These are phyloP conservation scores for Melieria crassipennis DNA, from an alignment of 2,888 invertebrate genomes.

Conservation along the genomic window DNA sequence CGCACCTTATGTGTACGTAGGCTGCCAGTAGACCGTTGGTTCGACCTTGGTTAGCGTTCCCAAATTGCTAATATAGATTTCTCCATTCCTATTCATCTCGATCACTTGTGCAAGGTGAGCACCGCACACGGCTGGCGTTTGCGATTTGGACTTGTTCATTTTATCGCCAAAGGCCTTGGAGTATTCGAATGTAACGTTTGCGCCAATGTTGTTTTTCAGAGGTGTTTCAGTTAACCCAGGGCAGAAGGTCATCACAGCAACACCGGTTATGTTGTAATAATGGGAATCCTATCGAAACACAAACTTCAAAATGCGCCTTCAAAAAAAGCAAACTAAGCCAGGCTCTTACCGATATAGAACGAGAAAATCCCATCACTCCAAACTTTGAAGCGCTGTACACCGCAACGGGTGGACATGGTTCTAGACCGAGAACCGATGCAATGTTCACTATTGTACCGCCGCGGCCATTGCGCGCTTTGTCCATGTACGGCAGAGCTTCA, in stretches of 20 bases:
- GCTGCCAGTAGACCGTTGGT: slow-evolving; percentile 45
- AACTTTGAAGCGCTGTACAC: slow-evolving; percentile 57
- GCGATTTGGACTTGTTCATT: slow-evolving; percentile 39
- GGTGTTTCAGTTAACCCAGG: slow-evolving; percentile 49
- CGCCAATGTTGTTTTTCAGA: slow-evolving; percentile 43
- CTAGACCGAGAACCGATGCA: slow-evolving; percentile 53
- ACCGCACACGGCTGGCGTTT: slow-evolving; percentile 47
- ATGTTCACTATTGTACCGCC: slow-evolving; percentile 61
- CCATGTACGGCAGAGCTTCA: slow-evolving; percentile 57
- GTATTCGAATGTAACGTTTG: slow-evolving; percentile 46
- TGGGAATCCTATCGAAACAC: slow-evolving; percentile 41
- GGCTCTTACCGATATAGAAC: slow-evolving; percentile 50
- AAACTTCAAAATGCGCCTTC: background rate
- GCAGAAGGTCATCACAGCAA: slow-evolving; percentile 47
- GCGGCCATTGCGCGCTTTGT: slow-evolving; percentile 56
- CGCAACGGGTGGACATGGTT: slow-evolving; percentile 47
- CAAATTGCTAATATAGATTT: slow-evolving; percentile 49
- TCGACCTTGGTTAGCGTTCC: slow-evolving; percentile 44
- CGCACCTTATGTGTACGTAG: slow-evolving; percentile 1
- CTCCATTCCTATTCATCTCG: slow-evolving; percentile 47
- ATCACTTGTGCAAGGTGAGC: slow-evolving; percentile 45
- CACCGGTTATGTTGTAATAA: slow-evolving; percentile 45
- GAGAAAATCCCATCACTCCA: slow-evolving; percentile 60
- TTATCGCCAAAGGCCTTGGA: slow-evolving; percentile 41
- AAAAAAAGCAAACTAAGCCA: background rate